These are phyloP conservation scores for Pterostichus niger DNA, from an alignment of 2,888 invertebrate species.

Conservation along the genomic window DNA sequence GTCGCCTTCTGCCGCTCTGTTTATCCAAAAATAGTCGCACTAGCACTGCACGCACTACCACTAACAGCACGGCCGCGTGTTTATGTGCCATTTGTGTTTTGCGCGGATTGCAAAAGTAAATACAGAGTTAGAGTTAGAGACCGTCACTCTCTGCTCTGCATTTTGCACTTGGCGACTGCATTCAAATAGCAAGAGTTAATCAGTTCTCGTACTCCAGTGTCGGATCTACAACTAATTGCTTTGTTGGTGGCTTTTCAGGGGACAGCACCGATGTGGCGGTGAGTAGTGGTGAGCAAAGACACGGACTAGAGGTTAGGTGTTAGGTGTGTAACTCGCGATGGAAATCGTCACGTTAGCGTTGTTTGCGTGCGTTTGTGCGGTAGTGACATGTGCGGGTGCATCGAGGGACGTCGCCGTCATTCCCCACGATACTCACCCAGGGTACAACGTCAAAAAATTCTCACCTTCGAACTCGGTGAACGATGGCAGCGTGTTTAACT, in stretches of 20 bases:
- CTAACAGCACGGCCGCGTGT: conserved; percentile 11
- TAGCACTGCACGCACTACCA: conserved; percentile 66
- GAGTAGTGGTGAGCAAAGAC: conserved; percentile 51
- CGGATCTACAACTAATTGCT: neutral
- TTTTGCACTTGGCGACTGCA: conserved; percentile 9
- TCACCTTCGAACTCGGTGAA: conserved; percentile 70
- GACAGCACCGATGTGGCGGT: conserved; percentile 61
- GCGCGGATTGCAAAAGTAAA: conserved; percentile 16
- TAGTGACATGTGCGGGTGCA: conserved; percentile 59
- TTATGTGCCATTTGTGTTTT: conserved; percentile 22
- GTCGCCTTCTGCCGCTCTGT: conserved; percentile 53
- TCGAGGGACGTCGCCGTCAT: conserved; percentile 81
- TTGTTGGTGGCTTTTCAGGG: conserved; percentile 53
- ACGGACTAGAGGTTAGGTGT: conserved; percentile 59
- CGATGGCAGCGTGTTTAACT: conserved; percentile 81
- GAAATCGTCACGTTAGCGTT: conserved; percentile 57
- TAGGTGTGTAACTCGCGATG: conserved; percentile 51
- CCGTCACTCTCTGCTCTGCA: neutral
- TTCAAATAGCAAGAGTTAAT: neutral
- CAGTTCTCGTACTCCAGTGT: conserved; percentile 9
- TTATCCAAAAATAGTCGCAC: conserved; percentile 70
- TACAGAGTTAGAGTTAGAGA: neutral
- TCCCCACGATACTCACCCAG: conserved; percentile 94
- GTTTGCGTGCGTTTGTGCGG: conserved; percentile 42
- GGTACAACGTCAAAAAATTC: conserved; percentile 92